Evolutionary conservation across 2,888 invertebrate genomes (phyloP), one percentile per base, ranked within the genome.

Genomic region (Dryomyza anilis): DNA sequence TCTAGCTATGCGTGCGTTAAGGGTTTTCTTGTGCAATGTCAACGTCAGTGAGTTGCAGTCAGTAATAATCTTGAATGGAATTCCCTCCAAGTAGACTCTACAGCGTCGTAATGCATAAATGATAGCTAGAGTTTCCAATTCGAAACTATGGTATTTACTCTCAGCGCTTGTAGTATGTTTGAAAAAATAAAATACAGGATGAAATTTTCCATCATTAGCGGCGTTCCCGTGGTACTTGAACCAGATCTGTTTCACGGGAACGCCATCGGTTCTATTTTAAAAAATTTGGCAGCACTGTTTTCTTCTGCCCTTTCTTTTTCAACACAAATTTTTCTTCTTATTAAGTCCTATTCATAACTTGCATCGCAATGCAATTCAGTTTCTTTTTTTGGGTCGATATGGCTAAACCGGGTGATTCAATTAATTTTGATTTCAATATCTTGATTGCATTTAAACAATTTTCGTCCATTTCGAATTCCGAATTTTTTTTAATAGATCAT

Each of bases 281-380:
- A n/a, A n/a, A n/a, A n/a, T n/a, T n/a, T n/a, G n/a, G n/a, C n/a
- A n/a, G n/a, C n/a, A n/a, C n/a, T n/a, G n/a, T n/a, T n/a, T n/a
- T n/a, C n/a, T n/a, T n/a, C n/a, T n/a, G n/a, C n/a, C n/a, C n/a
- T n/a, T n/a, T n/a, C n/a, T n/a, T n/a, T n/a, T n/a, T n/a, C n/a
- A n/a, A n/a, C n/a, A n/a, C n/a, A n/a, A n/a, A n/a, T n/a, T n/a
- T n/a, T n/a, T 5, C 78, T 50, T 8, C 2, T 74, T 73, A 16
- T 76, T 78, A 50, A 74, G 69, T 0, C 79, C 78, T 1, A 67
- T 6, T n/a, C n/a, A n/a, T n/a, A n/a, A 62, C 74, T 75, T 3
- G 77, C 76, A 68, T 79, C 77, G 2, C 75, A 76, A 62, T 80
- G 78, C 6, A 79, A 55, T 66, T 79, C 75, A 12, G 75, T 75